These are phyloP conservation scores for Mola mola DNA, from an alignment of 2,113 vertebrate genomes.

Conservation along the genomic window DNA sequence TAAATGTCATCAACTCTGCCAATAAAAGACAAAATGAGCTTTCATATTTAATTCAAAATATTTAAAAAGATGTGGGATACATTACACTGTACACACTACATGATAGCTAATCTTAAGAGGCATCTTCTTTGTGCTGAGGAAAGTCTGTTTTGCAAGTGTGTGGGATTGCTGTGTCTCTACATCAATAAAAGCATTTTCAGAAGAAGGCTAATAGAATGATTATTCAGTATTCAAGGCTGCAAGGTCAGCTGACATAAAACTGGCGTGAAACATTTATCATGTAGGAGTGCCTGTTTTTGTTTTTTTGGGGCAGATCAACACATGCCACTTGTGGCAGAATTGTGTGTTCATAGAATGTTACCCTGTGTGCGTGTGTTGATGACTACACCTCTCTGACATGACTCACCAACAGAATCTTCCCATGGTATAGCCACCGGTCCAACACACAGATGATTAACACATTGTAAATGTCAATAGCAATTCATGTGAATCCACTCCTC, in stretches of 20 bases:
- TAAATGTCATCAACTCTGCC: no score
- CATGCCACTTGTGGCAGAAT: conserved; percentile 42
- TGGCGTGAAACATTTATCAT: conserved; percentile 25
- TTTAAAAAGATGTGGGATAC: background rate
- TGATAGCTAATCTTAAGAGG: no score
- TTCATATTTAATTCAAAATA: background rate
- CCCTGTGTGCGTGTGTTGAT: conserved; percentile 46
- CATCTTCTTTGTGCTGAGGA: no score
- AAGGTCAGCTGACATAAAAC: conserved; percentile 10
- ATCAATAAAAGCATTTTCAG: no score
- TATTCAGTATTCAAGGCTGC: no score
- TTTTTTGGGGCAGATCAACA: conserved; percentile 47
- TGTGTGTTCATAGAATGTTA: conserved; percentile 34
- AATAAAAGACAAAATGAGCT: no score
- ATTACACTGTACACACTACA: no score
- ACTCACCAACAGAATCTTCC: conserved; percentile 72
- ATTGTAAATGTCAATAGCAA: conserved; percentile 31
- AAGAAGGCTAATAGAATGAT: no score
- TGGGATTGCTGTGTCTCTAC: no score
- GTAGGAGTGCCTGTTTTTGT: conserved; percentile 39
- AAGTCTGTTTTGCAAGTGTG: no score
- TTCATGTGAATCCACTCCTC: conserved; percentile 31
- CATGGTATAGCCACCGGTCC: conserved; percentile 50
- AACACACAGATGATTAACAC: conserved; percentile 36
- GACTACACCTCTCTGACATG: conserved; percentile 71